phyloP scores from a whole-genome alignment of 2,113 vertebrate genomes.

The Nanorana parkeri region DNA sequence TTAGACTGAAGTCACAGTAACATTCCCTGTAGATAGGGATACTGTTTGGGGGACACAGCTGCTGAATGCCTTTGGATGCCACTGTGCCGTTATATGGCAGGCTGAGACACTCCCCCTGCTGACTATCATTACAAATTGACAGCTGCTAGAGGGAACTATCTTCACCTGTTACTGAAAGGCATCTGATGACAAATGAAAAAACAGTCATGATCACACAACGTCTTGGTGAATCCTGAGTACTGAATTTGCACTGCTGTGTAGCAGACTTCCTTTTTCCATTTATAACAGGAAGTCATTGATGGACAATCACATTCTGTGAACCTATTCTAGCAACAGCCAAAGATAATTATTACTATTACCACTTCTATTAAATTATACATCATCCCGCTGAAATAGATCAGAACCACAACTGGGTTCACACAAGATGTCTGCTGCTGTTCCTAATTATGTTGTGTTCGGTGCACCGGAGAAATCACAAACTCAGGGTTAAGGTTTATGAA shows the following conservation, averaged over 20 bases:
- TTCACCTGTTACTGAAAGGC: conserved; percentile 32
- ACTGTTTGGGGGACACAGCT: conserved; percentile 26
- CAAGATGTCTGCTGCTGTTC: too few relatives aligned
- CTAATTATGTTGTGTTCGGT: too few relatives aligned
- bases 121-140: conserved; percentile 7
- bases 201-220: background rate
- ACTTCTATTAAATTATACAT: too few relatives aligned
- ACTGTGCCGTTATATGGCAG: background rate
- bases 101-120: background rate
- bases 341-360: too few relatives aligned
- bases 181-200: conserved; percentile 27
- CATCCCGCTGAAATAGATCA: too few relatives aligned
- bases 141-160: background rate
- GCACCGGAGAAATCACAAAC: too few relatives aligned
- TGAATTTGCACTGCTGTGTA: background rate
- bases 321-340: too few relatives aligned
- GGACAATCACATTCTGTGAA: background rate
- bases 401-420: too few relatives aligned
- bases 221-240: background rate
- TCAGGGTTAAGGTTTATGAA: too few relatives aligned
- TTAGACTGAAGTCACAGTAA: background rate
- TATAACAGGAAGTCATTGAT: background rate
- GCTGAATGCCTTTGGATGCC: conserved; percentile 26
- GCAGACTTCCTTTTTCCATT: background rate
- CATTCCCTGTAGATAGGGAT: background rate